phyloP scores from a whole-genome alignment of 2,797 vertebrate species.

The Ptychobarbus kaznakovi region DNA sequence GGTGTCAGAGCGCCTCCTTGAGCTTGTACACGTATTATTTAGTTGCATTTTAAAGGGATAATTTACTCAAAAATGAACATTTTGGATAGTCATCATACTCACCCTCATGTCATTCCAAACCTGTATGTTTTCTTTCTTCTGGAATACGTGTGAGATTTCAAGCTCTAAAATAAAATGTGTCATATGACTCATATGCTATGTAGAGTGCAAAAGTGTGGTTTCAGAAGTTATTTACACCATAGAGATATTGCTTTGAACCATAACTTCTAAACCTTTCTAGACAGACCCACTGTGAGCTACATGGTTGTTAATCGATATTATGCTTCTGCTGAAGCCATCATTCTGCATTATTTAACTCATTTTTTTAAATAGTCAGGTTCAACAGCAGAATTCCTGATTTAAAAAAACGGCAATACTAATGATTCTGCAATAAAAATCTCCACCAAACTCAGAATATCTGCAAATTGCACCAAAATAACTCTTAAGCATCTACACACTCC shows the following conservation, averaged over 20 bases:
- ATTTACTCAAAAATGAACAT: background rate
- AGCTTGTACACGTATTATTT: constrained; percentile 40
- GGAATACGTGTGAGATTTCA: background rate
- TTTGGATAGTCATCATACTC: background rate
- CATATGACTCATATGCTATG: background rate
- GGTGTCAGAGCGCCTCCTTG: constrained; percentile 60
- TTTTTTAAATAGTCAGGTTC: background rate
- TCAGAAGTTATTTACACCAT: background rate
- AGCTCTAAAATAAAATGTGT: background rate
- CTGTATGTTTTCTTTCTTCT: background rate
- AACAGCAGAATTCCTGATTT: background rate
- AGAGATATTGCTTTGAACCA: background rate
- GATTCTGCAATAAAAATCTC: background rate
- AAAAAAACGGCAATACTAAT: background rate
- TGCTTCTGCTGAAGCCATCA: background rate
- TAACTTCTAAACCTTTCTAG: constrained; percentile 7
- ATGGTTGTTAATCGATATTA: background rate
- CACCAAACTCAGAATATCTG: background rate
- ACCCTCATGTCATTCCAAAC: constrained; percentile 8
- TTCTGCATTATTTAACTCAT: background rate
- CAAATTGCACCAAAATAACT: background rate
- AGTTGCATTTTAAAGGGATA: background rate
- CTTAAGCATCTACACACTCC: background rate
- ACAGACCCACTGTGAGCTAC: background rate
- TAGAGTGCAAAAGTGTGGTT: background rate